Conservation (phyloP, 2,113 vertebrate species). For the Barnardius zonarius region DNA sequence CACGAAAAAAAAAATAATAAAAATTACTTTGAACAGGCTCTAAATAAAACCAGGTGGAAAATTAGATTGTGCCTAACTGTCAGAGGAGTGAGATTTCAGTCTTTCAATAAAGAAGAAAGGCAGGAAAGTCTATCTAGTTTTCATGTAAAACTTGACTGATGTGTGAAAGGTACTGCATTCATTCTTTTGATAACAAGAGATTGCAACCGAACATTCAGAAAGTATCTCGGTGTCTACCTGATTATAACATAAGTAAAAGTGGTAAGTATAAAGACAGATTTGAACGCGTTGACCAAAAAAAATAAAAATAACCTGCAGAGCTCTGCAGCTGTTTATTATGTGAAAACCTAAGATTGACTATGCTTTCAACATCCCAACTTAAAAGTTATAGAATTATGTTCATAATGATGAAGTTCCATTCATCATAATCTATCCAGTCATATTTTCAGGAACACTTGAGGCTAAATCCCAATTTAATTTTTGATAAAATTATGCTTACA, state of each 20-base stretch:
- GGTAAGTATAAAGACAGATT: not conserved
- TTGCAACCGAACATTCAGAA: not conserved
- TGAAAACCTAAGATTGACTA: not conserved
- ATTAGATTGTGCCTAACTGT: not conserved
- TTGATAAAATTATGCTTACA: not conserved
- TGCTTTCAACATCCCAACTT: not conserved
- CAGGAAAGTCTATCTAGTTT: not conserved
- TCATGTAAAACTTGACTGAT: not conserved
- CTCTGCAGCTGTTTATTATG: not conserved
- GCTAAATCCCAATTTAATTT: not conserved
- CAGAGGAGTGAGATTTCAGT: not conserved
- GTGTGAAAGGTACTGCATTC: not conserved
- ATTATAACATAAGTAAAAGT: not conserved
- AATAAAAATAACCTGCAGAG: not conserved
- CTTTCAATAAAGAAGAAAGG: not conserved
- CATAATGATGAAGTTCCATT: not conserved
- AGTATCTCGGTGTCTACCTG: not conserved
- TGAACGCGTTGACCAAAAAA: not conserved
- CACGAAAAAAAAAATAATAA: not conserved
- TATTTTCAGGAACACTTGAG: not conserved
- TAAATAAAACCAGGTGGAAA: constrained; percentile 21
- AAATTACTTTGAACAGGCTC: not conserved
- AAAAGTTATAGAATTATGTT: not conserved
- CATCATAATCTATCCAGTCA: not conserved
- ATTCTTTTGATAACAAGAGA: not conserved